Base-by-base conservation (phyloP, 2,888 invertebrate genomes). In the Cheilosia urbana region DNA sequence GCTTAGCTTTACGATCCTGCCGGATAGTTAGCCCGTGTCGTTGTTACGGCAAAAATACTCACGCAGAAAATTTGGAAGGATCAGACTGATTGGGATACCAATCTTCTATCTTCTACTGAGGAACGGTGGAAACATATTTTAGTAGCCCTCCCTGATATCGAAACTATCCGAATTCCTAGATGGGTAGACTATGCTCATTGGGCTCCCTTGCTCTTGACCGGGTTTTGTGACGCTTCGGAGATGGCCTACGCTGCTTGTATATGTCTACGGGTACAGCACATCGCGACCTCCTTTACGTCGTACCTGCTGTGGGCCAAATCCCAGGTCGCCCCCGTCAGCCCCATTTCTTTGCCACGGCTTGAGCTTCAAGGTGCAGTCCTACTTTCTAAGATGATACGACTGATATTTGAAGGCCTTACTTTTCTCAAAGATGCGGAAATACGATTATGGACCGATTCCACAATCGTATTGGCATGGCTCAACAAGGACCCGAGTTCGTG, bases 41-140 rank as follows among this genome's bases (percentile, higher is more conserved):
- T 87, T 11, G 53, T 85, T 4, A 5, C 49, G 0, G 78, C 81
- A 15, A 87, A 83, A 63, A 63, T 82, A 4, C 13, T 82, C 0
- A 83, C 87, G 83, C 83, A 87, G 45, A 68, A 83, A 34, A 80
- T 85, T 13, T 87, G 83, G 80, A 21, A 58, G 2, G 66, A 79
- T 30, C 40, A 42, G 0, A 81, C 63, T 1, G 71, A 60, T 0
- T 85, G 80, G 87, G 82, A 85, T 21, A 63, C 66, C 2, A 21
- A 4, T 15, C 7, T 87, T 3, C 4, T 19, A n/a, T 7, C 65
- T 2, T 27, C 47, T 0, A 63, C 63, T 2, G 27, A 53, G 11
- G 24, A 21, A 2, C 27, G 40, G 13, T 66, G 53, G 53, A 42
- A 40, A 40, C 2, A 6, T 1, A 49, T 63, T 49, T 24, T 49